A percentile compares a stretch with the other conserved stretches of the same genome.
phyloP scores from a whole-genome alignment of 2,797 vertebrate genomes.

The Crenichthys baileyi region DNA sequence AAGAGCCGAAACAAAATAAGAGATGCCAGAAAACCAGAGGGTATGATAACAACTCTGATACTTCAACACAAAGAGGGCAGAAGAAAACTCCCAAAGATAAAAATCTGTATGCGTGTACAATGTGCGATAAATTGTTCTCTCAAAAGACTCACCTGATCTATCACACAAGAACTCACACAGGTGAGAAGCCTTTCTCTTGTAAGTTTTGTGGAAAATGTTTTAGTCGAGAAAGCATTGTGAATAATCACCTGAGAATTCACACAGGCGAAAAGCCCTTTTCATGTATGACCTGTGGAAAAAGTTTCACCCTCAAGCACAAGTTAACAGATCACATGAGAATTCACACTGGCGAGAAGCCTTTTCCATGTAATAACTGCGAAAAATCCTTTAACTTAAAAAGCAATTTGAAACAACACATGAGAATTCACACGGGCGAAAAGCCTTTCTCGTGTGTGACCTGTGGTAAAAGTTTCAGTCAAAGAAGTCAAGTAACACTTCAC shows the following conservation, averaged over 20 bases:
- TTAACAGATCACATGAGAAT: slow-evolving; percentile 3
- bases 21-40: background rate
- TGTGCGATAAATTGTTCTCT: slow-evolving; percentile 1
- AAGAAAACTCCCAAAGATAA: background rate
- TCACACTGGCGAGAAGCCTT: slow-evolving; percentile 1
- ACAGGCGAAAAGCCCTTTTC: slow-evolving; percentile 3
- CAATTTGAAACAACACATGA: slow-evolving; percentile 1
- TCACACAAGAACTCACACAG: slow-evolving; percentile 1
- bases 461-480: background rate
- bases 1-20: background rate
- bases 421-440: background rate
- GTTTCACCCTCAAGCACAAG: slow-evolving; percentile 4
- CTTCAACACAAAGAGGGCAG: background rate
- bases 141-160: slow-evolving; percentile 6
- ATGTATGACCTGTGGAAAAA: slow-evolving; percentile 2
- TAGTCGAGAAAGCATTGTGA: slow-evolving; percentile 1
- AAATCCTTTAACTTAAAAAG: background rate
- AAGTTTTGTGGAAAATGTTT: slow-evolving; percentile 7
- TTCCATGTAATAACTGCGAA: background rate
- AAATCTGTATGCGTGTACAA: background rate
- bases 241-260: slow-evolving; percentile 5
- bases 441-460: slow-evolving; percentile 2
- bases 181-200: slow-evolving; percentile 4
- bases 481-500: slow-evolving; percentile 2
- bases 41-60: background rate